A percentile compares a stretch with the other conserved stretches of the same genome.
Evolutionary conservation across 2,888 invertebrate species (phyloP).

Genomic region (Adineta ricciae): DNA sequence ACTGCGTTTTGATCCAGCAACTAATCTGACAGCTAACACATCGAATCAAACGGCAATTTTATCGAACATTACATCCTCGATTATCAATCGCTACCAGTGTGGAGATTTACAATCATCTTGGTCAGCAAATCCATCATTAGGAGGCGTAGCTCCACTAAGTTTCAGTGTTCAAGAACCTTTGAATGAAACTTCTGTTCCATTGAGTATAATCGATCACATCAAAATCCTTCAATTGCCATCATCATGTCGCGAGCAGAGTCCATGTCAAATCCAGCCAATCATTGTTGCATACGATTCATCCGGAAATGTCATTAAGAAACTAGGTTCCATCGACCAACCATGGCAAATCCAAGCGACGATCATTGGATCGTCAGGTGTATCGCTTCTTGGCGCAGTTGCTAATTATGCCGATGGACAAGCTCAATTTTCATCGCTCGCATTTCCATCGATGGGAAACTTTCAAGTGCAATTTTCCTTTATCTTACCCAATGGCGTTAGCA

Average conservation of each 20-base stretch:
- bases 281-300: neutral
- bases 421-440: neutral
- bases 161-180: neutral
- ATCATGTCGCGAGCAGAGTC: conserved; percentile 27
- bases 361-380: neutral
- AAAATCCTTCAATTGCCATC: conserved; percentile 2
- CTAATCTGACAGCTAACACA: neutral
- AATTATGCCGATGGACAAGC: neutral
- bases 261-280: conserved; percentile 27
- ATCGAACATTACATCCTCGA: neutral
- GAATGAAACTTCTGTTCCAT: neutral
- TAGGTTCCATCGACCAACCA: neutral
- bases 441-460: neutral
- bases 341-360: neutral
- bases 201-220: conserved; percentile 12
- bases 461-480: neutral
- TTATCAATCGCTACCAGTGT: neutral
- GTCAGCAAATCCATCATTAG: no score
- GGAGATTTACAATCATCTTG: neutral
- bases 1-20: conserved; percentile 18
- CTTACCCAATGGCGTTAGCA: neutral
- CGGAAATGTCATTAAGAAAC: neutral
- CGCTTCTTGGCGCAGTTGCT: neutral
- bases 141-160: no score
- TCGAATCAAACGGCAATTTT: neutral